Base-by-base conservation (phyloP, 2,113 vertebrate genomes). In the Notothenia rossii region DNA sequence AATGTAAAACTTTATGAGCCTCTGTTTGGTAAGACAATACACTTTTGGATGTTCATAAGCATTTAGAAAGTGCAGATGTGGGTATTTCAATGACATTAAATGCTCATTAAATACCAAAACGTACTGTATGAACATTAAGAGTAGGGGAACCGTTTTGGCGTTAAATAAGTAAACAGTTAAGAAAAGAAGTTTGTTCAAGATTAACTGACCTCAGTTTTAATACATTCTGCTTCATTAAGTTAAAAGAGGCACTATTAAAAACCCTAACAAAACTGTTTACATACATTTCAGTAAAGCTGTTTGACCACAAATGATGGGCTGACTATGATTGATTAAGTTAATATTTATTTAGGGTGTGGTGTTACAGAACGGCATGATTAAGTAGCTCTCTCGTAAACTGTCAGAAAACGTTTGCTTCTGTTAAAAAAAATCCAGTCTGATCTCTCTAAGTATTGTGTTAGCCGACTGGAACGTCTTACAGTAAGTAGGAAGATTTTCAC, bases 321-420 rank as follows among this genome's bases (percentile, higher is more conserved):
- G 94, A 91, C 90, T 87, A 69, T 71, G 48, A 95, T 95, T 95
- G 93, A 95, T 96, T 93, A 91, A 90, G 81, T 91, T 92, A 93
- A 93, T 95, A 89, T 96, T 96, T 95, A 89, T 88, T 93, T 77
- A 63, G 70, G 78, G 84, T 83, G 93, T 83, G 88, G 72, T 88
- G 79, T 83, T 73, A 72, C 60, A 82, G 55, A 72, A 73, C 4
- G 63, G 70, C 79, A 73, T 48, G 82, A 94, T 94, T 96, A 93
- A 94, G 88, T 68, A 82, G 86, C 80, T 85, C 54, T 81, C 84
- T 81, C 83, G 87, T 86, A 82, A 94, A 94, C 91, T 77, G 87
- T 69, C 63, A 81, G 66, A 1, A 91, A 90, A 94, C 82, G 94
- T 96, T 46, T 45, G 73, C 17, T 75, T 59, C 29, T 90, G 17